These are phyloP conservation scores for Hybognathus amarus DNA, from an alignment of 2,797 vertebrate species.

Conservation along the genomic window DNA sequence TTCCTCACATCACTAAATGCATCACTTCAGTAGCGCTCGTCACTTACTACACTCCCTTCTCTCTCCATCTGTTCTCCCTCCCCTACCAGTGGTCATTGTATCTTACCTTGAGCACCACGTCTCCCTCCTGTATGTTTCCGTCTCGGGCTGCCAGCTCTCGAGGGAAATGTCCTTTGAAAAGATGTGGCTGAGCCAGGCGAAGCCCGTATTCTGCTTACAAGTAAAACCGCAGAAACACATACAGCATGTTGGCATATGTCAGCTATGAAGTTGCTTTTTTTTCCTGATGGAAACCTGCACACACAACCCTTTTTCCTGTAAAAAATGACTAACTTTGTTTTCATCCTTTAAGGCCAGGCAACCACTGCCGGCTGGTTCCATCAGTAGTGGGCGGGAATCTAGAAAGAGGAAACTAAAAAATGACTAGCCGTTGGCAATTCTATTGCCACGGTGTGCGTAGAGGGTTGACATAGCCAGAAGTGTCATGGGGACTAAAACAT, in stretches of 20 bases:
- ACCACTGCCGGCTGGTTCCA: not conserved
- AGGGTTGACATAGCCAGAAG: constrained; percentile 4
- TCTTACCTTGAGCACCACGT: constrained; percentile 96
- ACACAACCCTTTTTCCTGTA: not conserved
- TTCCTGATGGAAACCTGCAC: not conserved
- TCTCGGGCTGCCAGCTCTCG: constrained; percentile 98
- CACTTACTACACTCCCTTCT: not conserved
- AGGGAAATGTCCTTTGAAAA: constrained; percentile 99
- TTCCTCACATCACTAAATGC: not conserved
- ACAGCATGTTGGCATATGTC: constrained; percentile 65
- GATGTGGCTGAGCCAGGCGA: constrained; percentile 98
- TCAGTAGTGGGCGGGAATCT: not conserved
- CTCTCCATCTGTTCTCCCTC: not conserved
- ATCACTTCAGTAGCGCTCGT: not conserved
- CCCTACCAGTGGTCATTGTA: constrained; percentile 11
- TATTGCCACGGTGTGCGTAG: not conserved
- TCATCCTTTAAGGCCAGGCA: not conserved
- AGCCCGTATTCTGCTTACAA: constrained; percentile 95
- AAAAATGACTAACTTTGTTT: not conserved
- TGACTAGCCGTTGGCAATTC: not conserved
- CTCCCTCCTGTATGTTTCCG: constrained; percentile 99
- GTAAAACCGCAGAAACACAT: constrained; percentile 77
- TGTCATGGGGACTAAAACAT: not conserved
- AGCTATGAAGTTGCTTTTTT: constrained; percentile 5
- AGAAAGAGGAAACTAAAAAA: not conserved